Evolutionary conservation across 2,797 vertebrate genomes (phyloP), one percentile per base, ranked within the genome.

Genomic region (Schizothorax lantsangensis): DNA sequence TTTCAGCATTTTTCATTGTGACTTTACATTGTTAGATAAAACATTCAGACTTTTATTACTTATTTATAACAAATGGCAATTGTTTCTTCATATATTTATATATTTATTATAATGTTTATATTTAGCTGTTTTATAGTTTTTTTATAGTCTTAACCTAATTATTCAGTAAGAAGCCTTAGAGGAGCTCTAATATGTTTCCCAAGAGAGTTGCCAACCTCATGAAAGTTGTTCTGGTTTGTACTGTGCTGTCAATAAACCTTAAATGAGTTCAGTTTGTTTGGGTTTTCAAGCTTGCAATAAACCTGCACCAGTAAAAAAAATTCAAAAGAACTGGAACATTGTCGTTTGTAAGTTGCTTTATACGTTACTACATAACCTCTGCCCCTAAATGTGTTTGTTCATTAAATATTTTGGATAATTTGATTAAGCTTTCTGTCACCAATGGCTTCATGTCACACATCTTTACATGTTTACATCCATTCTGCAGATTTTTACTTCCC

Each of bases 31-130:
- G 21, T 78, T 68, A 66, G 54, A 74, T 47, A 49, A 64, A 77
- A 77, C 26, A 52, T 57, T 72, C 4, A 8, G n/a, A 59, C 0
- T 77, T 75, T n/a, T n/a, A 73, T 57, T 59, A 83, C 47, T 54
- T 83, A 80, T 80, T 85, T 47, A 85, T 72, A 72, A 85, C 23
- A 85, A 23, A 72, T 36, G 38, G 30, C 30, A 45, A 62, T 14
- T 47, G 66, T 57, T 72, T 78, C 10, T 69, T 33, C 49, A 9
- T 83, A 14, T 73, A 47, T 87, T 86, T 87, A 89, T 89, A 83
- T 86, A 89, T 89, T 89, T 77, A 40, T 36, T 88, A 89, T 89
- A 59, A 79, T 80, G 77, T 80, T 85, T 78, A 77, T 79, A 82
- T 84, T 75, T 12, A 47, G 26, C 52, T 21, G 38, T 33, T 88